These are phyloP conservation scores for Abrostola tripartita DNA, from an alignment of 2,888 invertebrate genomes.

Conservation along the genomic window DNA sequence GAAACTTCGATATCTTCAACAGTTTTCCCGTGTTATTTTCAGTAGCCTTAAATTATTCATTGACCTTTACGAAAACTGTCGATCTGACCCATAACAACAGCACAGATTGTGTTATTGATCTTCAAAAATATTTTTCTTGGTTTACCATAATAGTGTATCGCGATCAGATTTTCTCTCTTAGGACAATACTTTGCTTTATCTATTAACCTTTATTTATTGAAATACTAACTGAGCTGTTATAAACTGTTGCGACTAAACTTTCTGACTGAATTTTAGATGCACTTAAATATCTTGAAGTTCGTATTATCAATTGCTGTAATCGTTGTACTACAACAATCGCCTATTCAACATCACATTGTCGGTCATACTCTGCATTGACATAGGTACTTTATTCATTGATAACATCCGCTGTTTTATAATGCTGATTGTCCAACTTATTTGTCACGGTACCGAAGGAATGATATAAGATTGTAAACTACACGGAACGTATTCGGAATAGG, in stretches of 20 bases:
- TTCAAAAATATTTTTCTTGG: not conserved
- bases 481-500: no score
- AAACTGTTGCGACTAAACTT: no score
- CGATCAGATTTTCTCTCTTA: not conserved
- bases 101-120: slow-evolving; percentile 6
- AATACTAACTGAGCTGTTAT: no score
- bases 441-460: slow-evolving; percentile 12
- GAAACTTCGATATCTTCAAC: slow-evolving; percentile 12
- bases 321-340: slow-evolving; percentile 1
- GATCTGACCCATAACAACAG: slow-evolving; percentile 4
- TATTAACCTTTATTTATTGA: no score
- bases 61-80: slow-evolving; percentile 5
- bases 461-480: slow-evolving; percentile 1
- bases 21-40: slow-evolving; percentile 26
- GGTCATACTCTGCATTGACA: not conserved
- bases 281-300: not conserved
- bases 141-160: not conserved
- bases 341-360: slow-evolving; percentile 3
- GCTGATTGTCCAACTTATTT: slow-evolving; percentile 16
- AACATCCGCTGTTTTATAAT: slow-evolving; percentile 51
- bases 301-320: slow-evolving; percentile 1
- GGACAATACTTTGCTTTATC: no score
- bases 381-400: slow-evolving; percentile 37
- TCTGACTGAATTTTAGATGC: no score
- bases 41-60: slow-evolving; percentile 25